Conservation (phyloP, 2,888 invertebrate genomes). For the Pheosia gnoma region DNA sequence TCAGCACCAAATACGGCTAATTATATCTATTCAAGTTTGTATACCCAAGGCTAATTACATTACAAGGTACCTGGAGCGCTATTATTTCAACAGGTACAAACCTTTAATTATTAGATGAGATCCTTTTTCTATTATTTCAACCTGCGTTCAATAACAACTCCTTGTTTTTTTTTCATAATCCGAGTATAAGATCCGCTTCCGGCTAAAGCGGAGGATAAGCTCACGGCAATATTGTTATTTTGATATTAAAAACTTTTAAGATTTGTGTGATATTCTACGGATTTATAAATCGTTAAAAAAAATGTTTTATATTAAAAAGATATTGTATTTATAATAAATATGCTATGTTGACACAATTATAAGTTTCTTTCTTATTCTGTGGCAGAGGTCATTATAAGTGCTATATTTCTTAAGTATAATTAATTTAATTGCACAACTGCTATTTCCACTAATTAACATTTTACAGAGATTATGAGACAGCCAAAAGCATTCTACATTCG, state of each 20-base stretch:
- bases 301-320: no score
- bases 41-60: constrained; percentile 15
- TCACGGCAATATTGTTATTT: background rate
- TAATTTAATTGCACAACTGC: no score
- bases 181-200: background rate
- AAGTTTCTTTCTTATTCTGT: no score
- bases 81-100: constrained; percentile 9
- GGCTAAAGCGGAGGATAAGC: background rate
- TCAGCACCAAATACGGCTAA: constrained; percentile 8
- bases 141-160: constrained; percentile 9
- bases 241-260: background rate
- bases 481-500: no score
- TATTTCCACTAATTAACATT: no score
- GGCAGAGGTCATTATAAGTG: no score
- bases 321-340: no score
- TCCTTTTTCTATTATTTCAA: constrained; percentile 11
- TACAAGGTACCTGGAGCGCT: background rate
- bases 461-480: no score
- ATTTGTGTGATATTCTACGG: no score
- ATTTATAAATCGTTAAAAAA: no score
- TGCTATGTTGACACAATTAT: no score
- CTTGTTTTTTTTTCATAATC: background rate
- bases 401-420: no score
- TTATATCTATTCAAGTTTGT: constrained; percentile 1
- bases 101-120: constrained; percentile 19